Percentiles rank a stretch among this genome's conserved stretches.
Conservation (phyloP, 2,113 vertebrate genomes). For the Panthera uncia region DNA sequence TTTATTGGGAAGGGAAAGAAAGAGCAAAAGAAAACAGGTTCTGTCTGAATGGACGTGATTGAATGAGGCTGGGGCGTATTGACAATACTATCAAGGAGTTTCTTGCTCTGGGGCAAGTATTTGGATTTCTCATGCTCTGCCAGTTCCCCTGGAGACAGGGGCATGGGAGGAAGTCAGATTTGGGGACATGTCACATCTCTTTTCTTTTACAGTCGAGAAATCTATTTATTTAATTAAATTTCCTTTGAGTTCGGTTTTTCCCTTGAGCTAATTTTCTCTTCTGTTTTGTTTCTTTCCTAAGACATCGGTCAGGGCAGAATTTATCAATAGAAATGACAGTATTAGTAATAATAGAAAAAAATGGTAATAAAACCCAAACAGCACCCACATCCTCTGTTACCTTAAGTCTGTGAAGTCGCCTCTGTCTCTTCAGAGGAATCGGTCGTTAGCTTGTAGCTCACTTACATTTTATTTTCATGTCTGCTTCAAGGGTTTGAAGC, state of each 20-base stretch:
- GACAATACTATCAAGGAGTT: not conserved
- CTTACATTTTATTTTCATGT: not conserved
- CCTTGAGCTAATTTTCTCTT: conserved; percentile 46
- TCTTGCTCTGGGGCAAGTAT: not conserved
- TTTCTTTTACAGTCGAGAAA: conserved; percentile 66
- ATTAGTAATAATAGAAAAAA: not conserved
- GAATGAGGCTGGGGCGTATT: accelerated
- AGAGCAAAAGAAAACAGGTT: not conserved
- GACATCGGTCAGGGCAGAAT: conserved; percentile 36
- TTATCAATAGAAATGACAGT: conserved; percentile 37
- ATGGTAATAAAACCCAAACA: not conserved
- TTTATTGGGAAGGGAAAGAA: not conserved
- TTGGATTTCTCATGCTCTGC: not conserved
- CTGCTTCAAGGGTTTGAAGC: not conserved
- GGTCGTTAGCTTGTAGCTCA: not conserved
- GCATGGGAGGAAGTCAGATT: conserved; percentile 24
- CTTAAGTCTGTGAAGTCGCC: not conserved
- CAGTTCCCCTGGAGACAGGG: not conserved
- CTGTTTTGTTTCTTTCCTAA: conserved; percentile 66
- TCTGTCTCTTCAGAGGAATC: not conserved
- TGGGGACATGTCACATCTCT: conserved; percentile 59
- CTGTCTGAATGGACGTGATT: not conserved
- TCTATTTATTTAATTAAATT: conserved; percentile 73
- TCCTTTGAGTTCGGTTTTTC: conserved; percentile 58
- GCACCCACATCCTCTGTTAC: not conserved